phyloP scores from a whole-genome alignment of 2,888 invertebrate species.

The Nasonovia ribisnigri region DNA sequence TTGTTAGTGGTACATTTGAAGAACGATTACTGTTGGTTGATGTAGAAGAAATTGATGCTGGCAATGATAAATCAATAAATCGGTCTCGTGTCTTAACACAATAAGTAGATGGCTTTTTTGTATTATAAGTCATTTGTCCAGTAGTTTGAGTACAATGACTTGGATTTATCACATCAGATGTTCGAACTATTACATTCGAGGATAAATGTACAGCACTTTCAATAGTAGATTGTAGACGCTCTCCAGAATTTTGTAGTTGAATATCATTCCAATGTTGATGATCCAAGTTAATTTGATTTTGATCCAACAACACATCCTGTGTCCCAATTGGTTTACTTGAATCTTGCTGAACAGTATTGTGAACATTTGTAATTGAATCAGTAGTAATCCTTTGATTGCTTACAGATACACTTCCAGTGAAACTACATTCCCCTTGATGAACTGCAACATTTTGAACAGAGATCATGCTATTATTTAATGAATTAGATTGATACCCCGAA shows the following conservation, averaged over 20 bases:
- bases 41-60: conserved; percentile 48
- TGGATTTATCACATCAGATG: conserved; percentile 31
- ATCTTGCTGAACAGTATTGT: conserved; percentile 9
- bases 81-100: conserved; percentile 39
- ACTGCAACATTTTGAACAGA: conserved; percentile 28
- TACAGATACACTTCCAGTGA: conserved; percentile 47
- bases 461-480: conserved; percentile 36
- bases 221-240: conserved; percentile 11
- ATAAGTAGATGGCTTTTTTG: conserved; percentile 39
- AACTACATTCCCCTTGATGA: conserved; percentile 56
- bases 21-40: conserved; percentile 37
- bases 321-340: conserved; percentile 13
- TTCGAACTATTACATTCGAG: conserved; percentile 45
- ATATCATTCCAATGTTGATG: conserved; percentile 40
- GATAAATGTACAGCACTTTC: conserved; percentile 46
- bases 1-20: background rate
- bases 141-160: conserved; percentile 12
- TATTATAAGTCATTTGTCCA: conserved; percentile 10
- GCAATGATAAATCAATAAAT: conserved; percentile 39
- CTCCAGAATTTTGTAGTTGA: conserved; percentile 28
- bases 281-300: conserved; percentile 33
- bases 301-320: background rate
- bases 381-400: conserved; percentile 44
- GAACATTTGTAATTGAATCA: conserved; percentile 27
- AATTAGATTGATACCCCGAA: conserved; percentile 42